Percentiles rank a stretch among this genome's conserved stretches.
phyloP scores from a whole-genome alignment of 2,797 vertebrate species.

The Australoheros facetus region DNA sequence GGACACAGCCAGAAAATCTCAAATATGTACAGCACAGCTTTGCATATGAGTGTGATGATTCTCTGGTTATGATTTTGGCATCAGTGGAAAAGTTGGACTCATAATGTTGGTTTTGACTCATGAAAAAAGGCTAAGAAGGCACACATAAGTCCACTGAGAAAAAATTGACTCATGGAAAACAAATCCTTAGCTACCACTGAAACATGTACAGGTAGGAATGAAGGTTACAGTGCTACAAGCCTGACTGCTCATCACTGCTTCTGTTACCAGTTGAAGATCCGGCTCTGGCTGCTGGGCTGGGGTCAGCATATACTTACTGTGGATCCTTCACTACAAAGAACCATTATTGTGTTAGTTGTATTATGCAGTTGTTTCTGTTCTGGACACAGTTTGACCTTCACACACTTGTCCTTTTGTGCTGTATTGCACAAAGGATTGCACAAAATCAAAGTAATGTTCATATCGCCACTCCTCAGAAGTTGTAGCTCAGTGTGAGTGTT shows the following conservation, averaged over 20 bases:
- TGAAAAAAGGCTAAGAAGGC: no score
- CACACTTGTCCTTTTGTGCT: background rate
- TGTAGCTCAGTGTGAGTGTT: background rate
- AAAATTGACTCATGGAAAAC: no score
- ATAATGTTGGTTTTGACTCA: no score
- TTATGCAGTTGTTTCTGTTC: background rate
- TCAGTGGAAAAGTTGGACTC: no score
- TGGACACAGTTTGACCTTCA: background rate
- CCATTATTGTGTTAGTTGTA: background rate
- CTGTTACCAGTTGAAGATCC: background rate
- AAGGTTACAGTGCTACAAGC: background rate
- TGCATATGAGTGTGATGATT: no score
- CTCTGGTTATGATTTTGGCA: no score
- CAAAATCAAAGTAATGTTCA: no score
- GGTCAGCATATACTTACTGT: background rate
- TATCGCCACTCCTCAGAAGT: background rate
- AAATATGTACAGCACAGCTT: no score
- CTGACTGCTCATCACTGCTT: background rate
- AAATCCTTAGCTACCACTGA: no score
- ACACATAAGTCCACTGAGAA: no score
- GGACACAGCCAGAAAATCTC: no score
- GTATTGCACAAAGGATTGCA: no score
- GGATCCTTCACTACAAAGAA: background rate
- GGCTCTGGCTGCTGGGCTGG: background rate
- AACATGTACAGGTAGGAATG: background rate